These are phyloP conservation scores for Eleginops maclovinus DNA, from an alignment of 2,113 vertebrate species.

Conservation along the genomic window DNA sequence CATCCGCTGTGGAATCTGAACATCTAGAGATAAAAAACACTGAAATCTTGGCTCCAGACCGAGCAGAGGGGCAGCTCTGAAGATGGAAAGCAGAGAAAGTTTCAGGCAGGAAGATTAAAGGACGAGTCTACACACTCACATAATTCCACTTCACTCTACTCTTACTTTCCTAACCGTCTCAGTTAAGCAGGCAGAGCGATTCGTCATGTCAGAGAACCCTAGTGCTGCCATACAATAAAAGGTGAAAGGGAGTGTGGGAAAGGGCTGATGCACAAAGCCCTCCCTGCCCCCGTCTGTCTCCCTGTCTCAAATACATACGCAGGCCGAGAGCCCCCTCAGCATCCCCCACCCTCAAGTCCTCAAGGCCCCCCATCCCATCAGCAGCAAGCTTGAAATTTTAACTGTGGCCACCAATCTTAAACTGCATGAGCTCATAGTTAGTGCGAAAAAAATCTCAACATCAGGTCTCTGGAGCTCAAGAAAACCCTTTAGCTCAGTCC, in stretches of 20 bases:
- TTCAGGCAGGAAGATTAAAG: slow-evolving; percentile 33
- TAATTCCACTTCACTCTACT: slow-evolving; percentile 31
- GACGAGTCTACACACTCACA: slow-evolving; percentile 2
- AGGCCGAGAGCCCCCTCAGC: slow-evolving; percentile 44
- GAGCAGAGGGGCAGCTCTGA: slow-evolving; percentile 27
- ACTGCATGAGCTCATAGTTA: slow-evolving; percentile 24
- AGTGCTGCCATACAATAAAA: slow-evolving; percentile 78
- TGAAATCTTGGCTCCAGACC: slow-evolving; percentile 27
- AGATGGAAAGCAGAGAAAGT: slow-evolving; percentile 16
- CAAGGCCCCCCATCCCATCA: slow-evolving; percentile 24
- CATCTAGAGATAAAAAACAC: slow-evolving; percentile 32
- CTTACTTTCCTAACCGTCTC: slow-evolving; percentile 47
- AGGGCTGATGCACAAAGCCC: slow-evolving; percentile 80
- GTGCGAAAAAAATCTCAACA: slow-evolving; percentile 35
- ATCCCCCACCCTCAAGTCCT: slow-evolving; percentile 57
- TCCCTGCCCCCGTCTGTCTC: slow-evolving; percentile 77
- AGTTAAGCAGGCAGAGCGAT: slow-evolving; percentile 74
- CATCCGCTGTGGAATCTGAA: slow-evolving; percentile 57
- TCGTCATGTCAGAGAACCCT: slow-evolving; percentile 80
- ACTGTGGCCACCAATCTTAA: slow-evolving; percentile 12
- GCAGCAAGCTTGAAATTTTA: slow-evolving; percentile 1
- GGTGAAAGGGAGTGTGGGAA: slow-evolving; percentile 86
- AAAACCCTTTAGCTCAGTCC: slow-evolving; percentile 39
- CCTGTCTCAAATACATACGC: slow-evolving; percentile 64
- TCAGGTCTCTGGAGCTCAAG: slow-evolving; percentile 37